A percentile compares a stretch with the other conserved stretches of the same genome.
These are phyloP conservation scores for Mycalesis mineus DNA, from an alignment of 2,888 invertebrate genomes.

Conservation along the genomic window DNA sequence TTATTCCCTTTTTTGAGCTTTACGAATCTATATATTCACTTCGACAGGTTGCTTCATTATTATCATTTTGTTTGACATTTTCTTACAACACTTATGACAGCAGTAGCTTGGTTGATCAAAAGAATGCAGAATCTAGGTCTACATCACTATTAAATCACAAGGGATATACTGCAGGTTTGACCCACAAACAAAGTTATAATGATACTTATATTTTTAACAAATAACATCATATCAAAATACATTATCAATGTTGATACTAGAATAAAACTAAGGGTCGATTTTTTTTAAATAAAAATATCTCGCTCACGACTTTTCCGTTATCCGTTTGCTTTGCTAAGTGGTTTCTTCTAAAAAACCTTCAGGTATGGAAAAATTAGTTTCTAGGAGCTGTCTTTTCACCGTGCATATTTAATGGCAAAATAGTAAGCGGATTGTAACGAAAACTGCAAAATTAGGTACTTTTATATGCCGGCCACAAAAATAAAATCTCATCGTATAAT, in stretches of 20 bases:
- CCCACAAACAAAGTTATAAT: conserved; percentile 33
- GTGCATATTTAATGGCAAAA: too few relatives aligned
- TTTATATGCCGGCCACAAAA: too few relatives aligned
- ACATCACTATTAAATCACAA: conserved; percentile 47
- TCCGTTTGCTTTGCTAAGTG: not conserved
- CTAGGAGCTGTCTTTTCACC: too few relatives aligned
- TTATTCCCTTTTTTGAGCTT: too few relatives aligned
- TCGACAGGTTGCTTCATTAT: too few relatives aligned
- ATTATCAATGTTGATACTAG: conserved; percentile 26
- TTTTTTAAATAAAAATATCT: not conserved
- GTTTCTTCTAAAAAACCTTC: not conserved
- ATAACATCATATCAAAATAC: conserved; percentile 19
- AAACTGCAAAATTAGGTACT: too few relatives aligned
- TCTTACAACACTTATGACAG: too few relatives aligned
- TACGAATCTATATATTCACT: too few relatives aligned
- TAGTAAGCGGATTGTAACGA: too few relatives aligned
- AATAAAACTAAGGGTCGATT: not conserved
- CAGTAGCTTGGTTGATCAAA: not conserved
- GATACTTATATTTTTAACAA: not conserved
- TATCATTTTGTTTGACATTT: too few relatives aligned
- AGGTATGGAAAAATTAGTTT: too few relatives aligned
- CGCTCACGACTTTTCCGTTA: not conserved
- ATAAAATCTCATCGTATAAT: too few relatives aligned
- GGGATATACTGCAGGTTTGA: conserved; percentile 49
- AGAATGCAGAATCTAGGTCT: not conserved